phyloP scores from a whole-genome alignment of 2,113 vertebrate species.

The Orycteropus afer region DNA sequence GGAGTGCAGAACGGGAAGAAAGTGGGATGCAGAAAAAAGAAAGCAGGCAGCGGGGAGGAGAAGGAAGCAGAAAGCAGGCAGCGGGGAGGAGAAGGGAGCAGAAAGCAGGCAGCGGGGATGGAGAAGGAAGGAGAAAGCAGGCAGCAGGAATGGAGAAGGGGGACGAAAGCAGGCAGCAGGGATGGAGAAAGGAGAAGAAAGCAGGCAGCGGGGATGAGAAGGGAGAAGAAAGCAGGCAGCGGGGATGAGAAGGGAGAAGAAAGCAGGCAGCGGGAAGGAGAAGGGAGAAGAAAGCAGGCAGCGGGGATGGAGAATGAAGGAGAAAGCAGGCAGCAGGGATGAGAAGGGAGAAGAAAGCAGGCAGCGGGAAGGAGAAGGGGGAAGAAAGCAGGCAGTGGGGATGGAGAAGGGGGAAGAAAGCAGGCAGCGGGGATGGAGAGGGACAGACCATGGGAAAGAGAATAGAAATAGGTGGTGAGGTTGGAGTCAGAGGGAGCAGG shows the following conservation, averaged over 20 bases:
- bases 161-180: background rate
- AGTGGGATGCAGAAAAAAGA: background rate
- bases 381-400: background rate
- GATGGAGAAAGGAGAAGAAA: background rate
- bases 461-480: background rate
- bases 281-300: background rate
- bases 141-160: background rate
- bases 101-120: background rate
- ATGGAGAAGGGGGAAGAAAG: background rate
- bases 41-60: background rate
- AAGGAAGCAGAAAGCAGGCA: background rate
- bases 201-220: background rate
- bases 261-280: background rate
- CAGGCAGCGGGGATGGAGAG: rapidly evolving
- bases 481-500: background rate
- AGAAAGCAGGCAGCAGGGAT: background rate
- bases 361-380: background rate
- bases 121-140: background rate
- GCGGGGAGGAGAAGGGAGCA: background rate
- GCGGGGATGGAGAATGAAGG: background rate
- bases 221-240: background rate
- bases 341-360: background rate
- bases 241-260: background rate
- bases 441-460: background rate
- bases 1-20: background rate